A percentile compares a stretch with the other conserved stretches of the same genome.
phyloP scores from a whole-genome alignment of 2,113 vertebrate species.

The Piaya cayana region DNA sequence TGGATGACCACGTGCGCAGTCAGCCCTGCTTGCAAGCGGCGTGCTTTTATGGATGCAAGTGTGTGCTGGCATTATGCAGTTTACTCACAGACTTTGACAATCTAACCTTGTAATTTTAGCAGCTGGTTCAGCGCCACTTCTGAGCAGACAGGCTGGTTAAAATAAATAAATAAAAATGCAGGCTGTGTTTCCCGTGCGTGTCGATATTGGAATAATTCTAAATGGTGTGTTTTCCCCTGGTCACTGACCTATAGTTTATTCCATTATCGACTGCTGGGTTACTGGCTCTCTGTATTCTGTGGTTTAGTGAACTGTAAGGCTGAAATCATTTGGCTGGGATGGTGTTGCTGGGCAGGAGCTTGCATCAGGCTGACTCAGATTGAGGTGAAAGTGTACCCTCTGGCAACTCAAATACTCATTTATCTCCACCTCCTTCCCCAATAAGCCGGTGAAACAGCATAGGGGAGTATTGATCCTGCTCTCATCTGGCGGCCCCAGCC shows the following conservation, averaged over 20 bases:
- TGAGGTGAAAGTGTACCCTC: constrained; percentile 56
- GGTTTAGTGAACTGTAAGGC: constrained; percentile 48
- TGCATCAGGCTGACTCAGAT: constrained; percentile 33
- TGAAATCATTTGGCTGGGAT: constrained; percentile 23
- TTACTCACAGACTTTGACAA: background rate
- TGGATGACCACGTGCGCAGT: background rate
- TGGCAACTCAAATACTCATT: constrained; percentile 23
- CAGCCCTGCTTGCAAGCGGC: background rate
- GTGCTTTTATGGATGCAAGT: background rate
- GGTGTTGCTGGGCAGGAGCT: constrained; percentile 49
- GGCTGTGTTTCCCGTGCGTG: background rate
- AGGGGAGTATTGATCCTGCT: constrained; percentile 46
- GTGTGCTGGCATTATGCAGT: background rate
- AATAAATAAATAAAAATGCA: constrained; percentile 42
- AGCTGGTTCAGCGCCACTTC: background rate
- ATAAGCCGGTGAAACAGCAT: constrained; percentile 53
- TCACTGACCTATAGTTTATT: constrained; percentile 66
- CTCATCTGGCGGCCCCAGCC: background rate
- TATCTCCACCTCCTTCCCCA: background rate
- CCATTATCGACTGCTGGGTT: constrained; percentile 62
- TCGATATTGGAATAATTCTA: constrained; percentile 60
- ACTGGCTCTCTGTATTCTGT: constrained; percentile 39
- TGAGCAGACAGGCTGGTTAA: constrained; percentile 8
- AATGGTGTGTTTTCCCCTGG: constrained; percentile 64
- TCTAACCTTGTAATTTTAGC: constrained; percentile 39